These are phyloP conservation scores for Thamnaconus septentrionalis DNA, from an alignment of 2,113 vertebrate species.

Conservation along the genomic window DNA sequence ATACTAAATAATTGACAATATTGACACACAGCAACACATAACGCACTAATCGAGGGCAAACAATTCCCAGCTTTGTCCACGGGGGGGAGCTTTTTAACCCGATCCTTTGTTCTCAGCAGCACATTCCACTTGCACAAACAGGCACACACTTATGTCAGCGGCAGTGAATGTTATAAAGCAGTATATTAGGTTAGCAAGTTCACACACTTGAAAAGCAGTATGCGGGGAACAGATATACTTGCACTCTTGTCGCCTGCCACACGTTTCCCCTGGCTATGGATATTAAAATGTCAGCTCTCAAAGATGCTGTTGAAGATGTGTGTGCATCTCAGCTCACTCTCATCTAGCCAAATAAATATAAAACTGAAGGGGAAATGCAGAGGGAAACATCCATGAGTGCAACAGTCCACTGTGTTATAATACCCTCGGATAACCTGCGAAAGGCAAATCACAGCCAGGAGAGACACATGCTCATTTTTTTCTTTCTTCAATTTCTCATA, in stretches of 20 bases:
- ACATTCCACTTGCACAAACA: conserved; percentile 20
- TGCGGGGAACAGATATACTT: conserved; percentile 38
- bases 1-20: conserved; percentile 53
- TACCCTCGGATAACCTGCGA: no score
- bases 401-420: neutral
- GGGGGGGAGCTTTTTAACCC: conserved; percentile 50
- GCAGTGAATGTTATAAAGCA: conserved; percentile 14
- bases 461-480: no score
- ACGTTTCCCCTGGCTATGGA: conserved; percentile 38
- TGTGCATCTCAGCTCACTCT: conserved; percentile 11
- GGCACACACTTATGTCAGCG: conserved; percentile 18
- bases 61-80: conserved; percentile 34
- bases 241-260: conserved; percentile 25
- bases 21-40: conserved; percentile 37
- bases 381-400: neutral
- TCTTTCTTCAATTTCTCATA: neutral
- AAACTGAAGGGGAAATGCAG: conserved; percentile 24
- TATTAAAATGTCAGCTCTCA: conserved; percentile 52
- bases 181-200: conserved; percentile 47
- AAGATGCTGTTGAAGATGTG: conserved; percentile 25
- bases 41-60: neutral
- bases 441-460: no score
- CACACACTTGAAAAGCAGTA: conserved; percentile 27
- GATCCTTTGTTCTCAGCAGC: conserved; percentile 37
- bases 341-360: conserved; percentile 36